phyloP scores from a whole-genome alignment of 1,140 invertebrate species.

The Platorchestia sp. region DNA sequence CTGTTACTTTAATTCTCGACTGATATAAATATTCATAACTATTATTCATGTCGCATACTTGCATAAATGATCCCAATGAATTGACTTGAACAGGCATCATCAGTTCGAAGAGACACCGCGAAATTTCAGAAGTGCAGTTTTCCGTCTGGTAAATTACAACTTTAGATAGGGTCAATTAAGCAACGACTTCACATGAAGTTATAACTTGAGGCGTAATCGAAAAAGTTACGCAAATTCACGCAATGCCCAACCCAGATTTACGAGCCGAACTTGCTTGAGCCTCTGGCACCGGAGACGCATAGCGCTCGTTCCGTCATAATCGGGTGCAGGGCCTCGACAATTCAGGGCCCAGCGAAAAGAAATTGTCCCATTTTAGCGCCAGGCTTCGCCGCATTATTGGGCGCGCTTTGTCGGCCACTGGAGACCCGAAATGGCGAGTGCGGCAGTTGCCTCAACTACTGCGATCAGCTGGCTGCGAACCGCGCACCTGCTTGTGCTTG shows the following conservation, averaged over 20 bases:
- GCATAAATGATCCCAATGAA: neutral
- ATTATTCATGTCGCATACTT: neutral
- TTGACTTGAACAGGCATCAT: neutral
- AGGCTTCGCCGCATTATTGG: neutral
- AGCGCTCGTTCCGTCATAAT: neutral
- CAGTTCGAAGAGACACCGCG: neutral
- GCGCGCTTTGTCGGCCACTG: neutral
- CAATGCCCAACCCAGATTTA: neutral
- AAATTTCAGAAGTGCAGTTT: neutral
- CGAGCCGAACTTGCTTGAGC: neutral
- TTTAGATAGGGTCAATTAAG: neutral
- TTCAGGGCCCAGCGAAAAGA: neutral
- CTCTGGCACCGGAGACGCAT: neutral
- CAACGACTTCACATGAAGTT: neutral
- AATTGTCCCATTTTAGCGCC: neutral
- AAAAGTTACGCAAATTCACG: neutral
- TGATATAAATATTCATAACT: neutral
- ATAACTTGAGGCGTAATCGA: neutral
- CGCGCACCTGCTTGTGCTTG: too few relatives aligned
- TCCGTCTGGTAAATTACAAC: neutral
- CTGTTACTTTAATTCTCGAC: neutral
- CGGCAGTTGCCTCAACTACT: neutral
- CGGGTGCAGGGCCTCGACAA: neutral
- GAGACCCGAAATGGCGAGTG: neutral
- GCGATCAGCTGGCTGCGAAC: neutral